Base-by-base conservation (phyloP, 2,797 vertebrate genomes). In the Melanotaenia trifasciata region DNA sequence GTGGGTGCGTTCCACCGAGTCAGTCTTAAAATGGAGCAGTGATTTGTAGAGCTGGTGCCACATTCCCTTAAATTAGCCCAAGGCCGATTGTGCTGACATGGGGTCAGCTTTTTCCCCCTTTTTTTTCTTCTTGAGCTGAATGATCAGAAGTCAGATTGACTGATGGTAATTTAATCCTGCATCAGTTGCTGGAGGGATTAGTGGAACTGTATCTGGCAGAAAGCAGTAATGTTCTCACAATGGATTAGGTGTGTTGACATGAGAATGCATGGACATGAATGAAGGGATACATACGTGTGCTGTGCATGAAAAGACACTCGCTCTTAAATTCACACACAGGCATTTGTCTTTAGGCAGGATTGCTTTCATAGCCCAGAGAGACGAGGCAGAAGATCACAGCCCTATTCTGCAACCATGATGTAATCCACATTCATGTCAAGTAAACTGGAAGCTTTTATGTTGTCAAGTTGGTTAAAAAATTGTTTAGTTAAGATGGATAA, bases 141-240 rank as follows among this genome's bases (percentile, higher is more conserved):
- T 84, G 85, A 88, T 87, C 78, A 86, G 81, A 83, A 75, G 78
- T 84, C 13, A 32, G 66, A 85, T 64, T 84, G 90, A 87, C 70
- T 79, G 78, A 84, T 85, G 79, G 90, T 86, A 89, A 92, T 85
- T 79, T 75, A 84, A 91, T 79, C 87, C 79, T 18, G n/a, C 61
- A 64, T 86, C 74, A 73, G 62, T 80, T 66, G 84, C 83, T 60
- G 61, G 33, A 60, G 87, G 89, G 87, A 76, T 90, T 80, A 80
- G 67, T 70, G 80, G 79, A 85, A 92, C 86, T 72, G 76, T 80
- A 87, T 89, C 87, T 69, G 81, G 77, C 70, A 81, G 40, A 90
- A 71, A 85, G 74, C 68, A 72, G 80, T 59, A 59, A 77, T 77
- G 67, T 80, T 87, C 85, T 90, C 80, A 80, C 84, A 84, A 72